Evolutionary conservation across 2,113 vertebrate species (phyloP).

Genomic region (Entomyzon cyanotis): DNA sequence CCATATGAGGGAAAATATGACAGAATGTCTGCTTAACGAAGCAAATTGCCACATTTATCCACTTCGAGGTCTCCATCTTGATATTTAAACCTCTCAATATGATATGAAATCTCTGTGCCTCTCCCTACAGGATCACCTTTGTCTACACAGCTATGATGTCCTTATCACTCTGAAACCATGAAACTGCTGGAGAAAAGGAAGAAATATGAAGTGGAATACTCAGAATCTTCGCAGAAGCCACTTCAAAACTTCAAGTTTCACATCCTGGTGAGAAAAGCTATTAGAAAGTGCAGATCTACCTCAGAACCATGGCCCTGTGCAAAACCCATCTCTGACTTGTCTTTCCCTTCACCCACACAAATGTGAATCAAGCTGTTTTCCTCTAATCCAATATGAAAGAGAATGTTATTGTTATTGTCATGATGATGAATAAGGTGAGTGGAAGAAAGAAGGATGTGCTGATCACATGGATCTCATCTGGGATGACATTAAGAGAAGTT

Average conservation of each 20-base stretch:
- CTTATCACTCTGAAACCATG: neutral
- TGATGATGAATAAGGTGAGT: slow-evolving; percentile 12
- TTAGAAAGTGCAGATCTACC: neutral
- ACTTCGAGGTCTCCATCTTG: slow-evolving; percentile 27
- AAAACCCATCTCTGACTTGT: neutral
- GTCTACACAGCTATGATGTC: neutral
- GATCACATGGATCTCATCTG: neutral
- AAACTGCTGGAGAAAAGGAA: neutral
- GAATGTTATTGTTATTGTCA: slow-evolving; percentile 35
- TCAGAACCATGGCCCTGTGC: neutral
- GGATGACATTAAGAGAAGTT: neutral
- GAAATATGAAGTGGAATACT: neutral
- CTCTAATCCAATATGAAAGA: neutral
- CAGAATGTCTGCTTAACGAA: neutral
- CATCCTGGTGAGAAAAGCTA: neutral
- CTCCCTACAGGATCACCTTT: neutral
- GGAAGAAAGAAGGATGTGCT: slow-evolving; percentile 6
- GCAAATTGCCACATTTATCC: slow-evolving; percentile 56
- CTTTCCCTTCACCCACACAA: neutral
- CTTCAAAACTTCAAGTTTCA: neutral
- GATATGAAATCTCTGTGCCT: slow-evolving; percentile 8
- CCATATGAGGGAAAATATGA: neutral
- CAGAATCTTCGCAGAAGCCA: neutral
- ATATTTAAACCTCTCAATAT: slow-evolving; percentile 41
- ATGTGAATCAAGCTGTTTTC: slow-evolving; percentile 10